phyloP scores from a whole-genome alignment of 2,888 invertebrate genomes.

The Sesia apiformis region DNA sequence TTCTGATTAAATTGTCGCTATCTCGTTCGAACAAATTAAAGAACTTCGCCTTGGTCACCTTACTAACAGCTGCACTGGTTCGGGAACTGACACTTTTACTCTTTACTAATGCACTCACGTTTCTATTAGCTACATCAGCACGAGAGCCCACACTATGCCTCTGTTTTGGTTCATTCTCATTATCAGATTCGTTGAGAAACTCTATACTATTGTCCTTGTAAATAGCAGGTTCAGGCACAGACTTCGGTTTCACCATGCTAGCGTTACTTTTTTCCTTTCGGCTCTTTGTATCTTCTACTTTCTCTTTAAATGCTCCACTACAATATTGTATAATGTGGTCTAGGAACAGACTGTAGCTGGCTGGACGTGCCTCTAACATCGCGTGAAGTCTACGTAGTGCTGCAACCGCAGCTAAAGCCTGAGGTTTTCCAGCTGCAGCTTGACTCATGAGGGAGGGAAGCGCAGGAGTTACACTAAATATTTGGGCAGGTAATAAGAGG shows the following conservation, averaged over 20 bases:
- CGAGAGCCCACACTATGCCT: conserved; percentile 62
- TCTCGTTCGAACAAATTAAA: conserved; percentile 76
- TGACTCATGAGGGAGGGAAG: conserved; percentile 87
- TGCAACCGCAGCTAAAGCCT: conserved; percentile 87
- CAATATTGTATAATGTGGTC: conserved; percentile 83
- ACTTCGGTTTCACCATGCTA: conserved; percentile 39
- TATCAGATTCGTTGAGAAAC: conserved; percentile 56
- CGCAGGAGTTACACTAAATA: conserved; percentile 87
- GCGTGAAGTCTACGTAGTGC: conserved; percentile 86
- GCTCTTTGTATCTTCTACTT: conserved; percentile 45
- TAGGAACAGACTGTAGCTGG: conserved; percentile 87
- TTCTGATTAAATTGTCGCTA: conserved; percentile 81
- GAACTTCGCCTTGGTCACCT: conserved; percentile 60
- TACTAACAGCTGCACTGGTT: conserved; percentile 54
- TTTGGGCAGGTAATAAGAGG: conserved; percentile 88
- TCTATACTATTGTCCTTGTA: conserved; percentile 53
- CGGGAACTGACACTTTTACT: conserved; percentile 66
- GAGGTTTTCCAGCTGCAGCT: conserved; percentile 85
- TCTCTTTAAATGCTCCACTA: conserved; percentile 48
- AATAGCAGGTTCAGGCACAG: conserved; percentile 19
- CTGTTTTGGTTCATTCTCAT: conserved; percentile 51
- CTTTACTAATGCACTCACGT: conserved; percentile 62
- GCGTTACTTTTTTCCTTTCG: conserved; percentile 59
- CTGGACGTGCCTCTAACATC: conserved; percentile 86
- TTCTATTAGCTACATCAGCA: conserved; percentile 52